Percentiles rank a stretch among this genome's conserved stretches.
Evolutionary conservation across 2,797 vertebrate genomes (phyloP).

Genomic region (Natrix natrix): DNA sequence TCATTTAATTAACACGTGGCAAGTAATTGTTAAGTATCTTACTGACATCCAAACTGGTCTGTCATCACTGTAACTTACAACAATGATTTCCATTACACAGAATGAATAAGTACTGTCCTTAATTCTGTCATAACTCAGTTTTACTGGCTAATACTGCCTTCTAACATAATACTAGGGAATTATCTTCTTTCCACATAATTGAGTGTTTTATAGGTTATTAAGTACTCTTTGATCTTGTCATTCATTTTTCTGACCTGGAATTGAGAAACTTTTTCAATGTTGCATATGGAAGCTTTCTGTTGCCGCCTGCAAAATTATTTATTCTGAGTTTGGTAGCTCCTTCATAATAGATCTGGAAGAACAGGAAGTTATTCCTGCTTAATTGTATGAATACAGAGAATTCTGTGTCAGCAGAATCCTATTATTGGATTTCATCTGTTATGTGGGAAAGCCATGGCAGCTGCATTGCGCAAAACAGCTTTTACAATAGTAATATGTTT

Average conservation of each 20-base stretch:
- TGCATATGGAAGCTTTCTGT: not conserved
- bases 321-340: not conserved
- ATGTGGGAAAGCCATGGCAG: not conserved
- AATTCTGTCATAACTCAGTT: not conserved
- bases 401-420: not conserved
- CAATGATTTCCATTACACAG: not conserved
- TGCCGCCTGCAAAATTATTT: not conserved
- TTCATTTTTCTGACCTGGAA: not conserved
- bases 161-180: not conserved
- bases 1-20: not conserved
- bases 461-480: not conserved
- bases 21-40: not conserved
- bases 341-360: not conserved
- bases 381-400: not conserved
- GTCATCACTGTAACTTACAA: not conserved
- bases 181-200: not conserved
- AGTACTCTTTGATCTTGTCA: not conserved
- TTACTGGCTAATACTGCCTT: not conserved
- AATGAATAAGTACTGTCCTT: not conserved
- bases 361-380: not conserved
- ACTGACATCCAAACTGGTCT: not conserved
- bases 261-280: not conserved
- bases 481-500: not conserved
- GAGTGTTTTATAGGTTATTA: not conserved
- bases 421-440: not conserved